A percentile compares a stretch with the other conserved stretches of the same genome.
Conservation (phyloP, 2,113 vertebrate genomes). For the Motacilla alba region DNA sequence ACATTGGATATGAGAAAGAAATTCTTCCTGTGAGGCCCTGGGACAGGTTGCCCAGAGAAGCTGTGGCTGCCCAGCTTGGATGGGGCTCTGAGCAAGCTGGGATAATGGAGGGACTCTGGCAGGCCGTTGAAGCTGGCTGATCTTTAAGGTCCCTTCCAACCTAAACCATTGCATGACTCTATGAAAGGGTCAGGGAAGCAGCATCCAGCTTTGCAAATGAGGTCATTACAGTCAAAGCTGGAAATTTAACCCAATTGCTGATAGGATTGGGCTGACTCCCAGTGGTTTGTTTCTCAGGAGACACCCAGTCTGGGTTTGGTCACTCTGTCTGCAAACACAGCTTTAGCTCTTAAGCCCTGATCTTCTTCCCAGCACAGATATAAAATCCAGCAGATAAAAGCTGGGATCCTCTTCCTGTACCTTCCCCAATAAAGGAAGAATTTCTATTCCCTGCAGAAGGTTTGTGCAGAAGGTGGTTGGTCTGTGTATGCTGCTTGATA, state of each 20-base stretch:
- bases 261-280: neutral
- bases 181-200: neutral
- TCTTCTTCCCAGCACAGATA: neutral
- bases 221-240: neutral
- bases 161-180: neutral
- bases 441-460: neutral
- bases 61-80: neutral
- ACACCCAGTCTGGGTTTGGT: neutral
- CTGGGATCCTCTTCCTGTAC: neutral
- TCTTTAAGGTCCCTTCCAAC: neutral
- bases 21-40: neutral
- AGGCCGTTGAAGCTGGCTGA: fast-evolving
- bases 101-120: neutral
- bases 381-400: neutral
- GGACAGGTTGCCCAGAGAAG: neutral
- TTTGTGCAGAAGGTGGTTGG: neutral
- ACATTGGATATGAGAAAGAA: fast-evolving
- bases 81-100: neutral
- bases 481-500: neutral
- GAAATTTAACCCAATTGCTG: neutral
- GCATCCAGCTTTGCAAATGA: neutral
- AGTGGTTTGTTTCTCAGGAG: neutral
- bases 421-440: neutral
- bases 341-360: neutral
- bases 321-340: neutral